Conservation (phyloP, 2,888 invertebrate species). For the Galerucella nymphaeae region DNA sequence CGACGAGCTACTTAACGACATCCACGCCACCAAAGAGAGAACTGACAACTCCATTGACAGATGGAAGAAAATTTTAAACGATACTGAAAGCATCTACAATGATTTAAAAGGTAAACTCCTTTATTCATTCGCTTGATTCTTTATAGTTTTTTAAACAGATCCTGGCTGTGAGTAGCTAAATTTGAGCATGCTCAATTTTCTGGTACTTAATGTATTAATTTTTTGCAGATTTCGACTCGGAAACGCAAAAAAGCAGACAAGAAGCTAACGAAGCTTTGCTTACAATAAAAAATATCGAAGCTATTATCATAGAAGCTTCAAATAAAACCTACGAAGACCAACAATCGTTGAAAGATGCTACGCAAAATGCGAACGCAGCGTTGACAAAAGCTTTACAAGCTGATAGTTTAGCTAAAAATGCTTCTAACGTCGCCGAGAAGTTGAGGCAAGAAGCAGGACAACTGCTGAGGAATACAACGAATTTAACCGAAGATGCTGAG, state of each 20-base stretch:
- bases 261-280: constrained; percentile 83
- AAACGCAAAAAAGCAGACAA: constrained; percentile 86
- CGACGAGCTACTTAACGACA: constrained; percentile 82
- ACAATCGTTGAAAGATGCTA: constrained; percentile 79
- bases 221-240: constrained; percentile 83
- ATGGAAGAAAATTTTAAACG: constrained; percentile 83
- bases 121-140: too few species aligned
- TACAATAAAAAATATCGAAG: constrained; percentile 82
- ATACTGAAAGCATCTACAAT: constrained; percentile 83
- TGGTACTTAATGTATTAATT: not conserved
- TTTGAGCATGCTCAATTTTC: not conserved
- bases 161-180: too few species aligned
- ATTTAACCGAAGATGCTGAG: constrained; percentile 82
- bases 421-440: constrained; percentile 82
- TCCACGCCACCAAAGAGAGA: constrained; percentile 79
- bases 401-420: constrained; percentile 79
- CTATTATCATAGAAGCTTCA: constrained; percentile 77
- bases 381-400: constrained; percentile 80
- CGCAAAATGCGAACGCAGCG: constrained; percentile 80
- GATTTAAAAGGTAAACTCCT: constrained; percentile 73
- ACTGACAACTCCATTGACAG: constrained; percentile 86
- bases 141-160: too few species aligned
- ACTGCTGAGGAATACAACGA: constrained; percentile 80
- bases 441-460: constrained; percentile 82
- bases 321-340: constrained; percentile 77